Conservation (phyloP, 2,797 vertebrate species). For the Pempheris klunzingeri region DNA sequence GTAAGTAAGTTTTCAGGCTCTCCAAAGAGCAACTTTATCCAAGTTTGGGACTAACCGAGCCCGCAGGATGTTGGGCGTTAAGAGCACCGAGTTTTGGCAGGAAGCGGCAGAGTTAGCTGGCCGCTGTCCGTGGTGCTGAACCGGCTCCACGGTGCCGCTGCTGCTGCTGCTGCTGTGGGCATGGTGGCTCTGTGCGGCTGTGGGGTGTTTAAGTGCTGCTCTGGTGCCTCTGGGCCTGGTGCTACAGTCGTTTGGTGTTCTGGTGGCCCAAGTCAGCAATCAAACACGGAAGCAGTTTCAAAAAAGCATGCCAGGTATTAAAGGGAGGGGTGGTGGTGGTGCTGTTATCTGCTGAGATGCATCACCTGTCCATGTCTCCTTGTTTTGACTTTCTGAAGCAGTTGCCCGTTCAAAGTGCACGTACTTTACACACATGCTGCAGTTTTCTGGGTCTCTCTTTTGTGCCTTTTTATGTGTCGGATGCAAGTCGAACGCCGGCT, state of each 20-base stretch:
- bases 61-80: fast-evolving
- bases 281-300: not conserved
- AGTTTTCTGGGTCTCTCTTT: not conserved
- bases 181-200: conserved; percentile 1
- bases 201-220: not conserved
- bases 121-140: conserved; percentile 85
- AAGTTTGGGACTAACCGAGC: not conserved
- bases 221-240: not conserved
- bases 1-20: not conserved
- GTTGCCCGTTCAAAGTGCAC: not conserved
- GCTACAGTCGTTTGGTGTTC: not conserved
- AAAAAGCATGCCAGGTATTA: not conserved
- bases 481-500: not conserved
- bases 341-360: not conserved
- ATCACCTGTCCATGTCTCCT: not conserved
- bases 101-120: conserved; percentile 5
- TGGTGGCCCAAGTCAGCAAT: not conserved
- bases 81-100: not conserved
- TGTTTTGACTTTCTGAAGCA: not conserved
- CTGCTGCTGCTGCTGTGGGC: not conserved
- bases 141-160: not conserved
- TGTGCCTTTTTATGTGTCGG: not conserved
- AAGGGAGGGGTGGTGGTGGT: too few relatives aligned
- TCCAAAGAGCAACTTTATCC: fast-evolving
- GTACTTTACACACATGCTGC: not conserved